phyloP scores from a whole-genome alignment of 2,113 vertebrate species.

The Oriolus oriolus region DNA sequence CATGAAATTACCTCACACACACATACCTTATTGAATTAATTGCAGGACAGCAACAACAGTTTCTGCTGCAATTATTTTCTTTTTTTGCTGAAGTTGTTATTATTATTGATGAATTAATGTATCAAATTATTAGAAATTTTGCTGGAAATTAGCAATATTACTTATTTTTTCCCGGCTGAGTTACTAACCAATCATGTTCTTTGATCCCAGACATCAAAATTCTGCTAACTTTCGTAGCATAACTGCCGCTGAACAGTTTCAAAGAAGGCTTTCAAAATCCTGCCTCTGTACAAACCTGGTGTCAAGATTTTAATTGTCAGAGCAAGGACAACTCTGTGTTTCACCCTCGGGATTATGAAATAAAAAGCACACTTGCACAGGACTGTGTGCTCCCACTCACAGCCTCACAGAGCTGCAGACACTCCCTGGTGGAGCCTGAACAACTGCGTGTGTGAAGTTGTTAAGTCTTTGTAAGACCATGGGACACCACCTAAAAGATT shows the following conservation, averaged over 20 bases:
- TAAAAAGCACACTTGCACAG: neutral
- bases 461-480: neutral
- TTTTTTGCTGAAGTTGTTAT: neutral
- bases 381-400: accelerated
- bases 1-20: neutral
- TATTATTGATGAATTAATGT: neutral
- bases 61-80: neutral
- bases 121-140: neutral
- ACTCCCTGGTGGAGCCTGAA: neutral
- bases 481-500: neutral
- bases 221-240: neutral
- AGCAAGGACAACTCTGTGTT: neutral
- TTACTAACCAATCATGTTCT: neutral
- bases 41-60: neutral
- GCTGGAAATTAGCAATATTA: neutral
- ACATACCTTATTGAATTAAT: neutral
- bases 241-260: neutral
- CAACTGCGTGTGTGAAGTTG: accelerated
- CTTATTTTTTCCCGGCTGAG: neutral
- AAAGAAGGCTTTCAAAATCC: neutral
- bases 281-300: neutral
- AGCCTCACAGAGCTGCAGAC: neutral
- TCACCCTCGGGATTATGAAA: neutral
- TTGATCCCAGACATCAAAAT: neutral
- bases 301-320: neutral